phyloP scores from a whole-genome alignment of 2,888 invertebrate species.

The Thyatira batis region DNA sequence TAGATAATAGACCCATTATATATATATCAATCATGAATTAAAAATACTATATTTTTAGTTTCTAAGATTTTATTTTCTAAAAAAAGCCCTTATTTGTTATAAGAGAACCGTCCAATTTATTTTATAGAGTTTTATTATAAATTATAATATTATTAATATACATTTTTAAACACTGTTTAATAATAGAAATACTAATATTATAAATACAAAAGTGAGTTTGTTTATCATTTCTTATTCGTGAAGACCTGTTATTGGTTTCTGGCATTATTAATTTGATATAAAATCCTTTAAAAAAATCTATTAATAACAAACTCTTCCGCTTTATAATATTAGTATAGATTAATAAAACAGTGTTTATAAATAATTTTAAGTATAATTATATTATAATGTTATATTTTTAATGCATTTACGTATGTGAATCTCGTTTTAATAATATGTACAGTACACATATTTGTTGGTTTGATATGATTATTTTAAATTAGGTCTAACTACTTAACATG shows the following conservation, averaged over 20 bases:
- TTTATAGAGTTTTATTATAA: neutral
- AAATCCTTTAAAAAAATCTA: too few relatives aligned
- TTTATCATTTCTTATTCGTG: too few relatives aligned
- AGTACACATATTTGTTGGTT: neutral
- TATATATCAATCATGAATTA: too few relatives aligned
- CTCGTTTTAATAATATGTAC: neutral
- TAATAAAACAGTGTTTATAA: neutral
- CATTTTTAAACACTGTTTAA: neutral
- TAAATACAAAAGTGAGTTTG: too few relatives aligned
- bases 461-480: neutral
- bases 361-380: neutral
- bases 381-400: neutral
- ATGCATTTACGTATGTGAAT: neutral
- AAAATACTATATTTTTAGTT: neutral
- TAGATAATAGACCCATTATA: too few relatives aligned
- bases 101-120: slow-evolving; percentile 15
- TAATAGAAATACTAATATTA: too few relatives aligned
- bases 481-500: too few relatives aligned
- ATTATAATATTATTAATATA: neutral
- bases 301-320: too few relatives aligned
- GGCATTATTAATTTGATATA: too few relatives aligned
- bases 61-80: slow-evolving; percentile 9
- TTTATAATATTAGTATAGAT: too few relatives aligned
- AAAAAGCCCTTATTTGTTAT: slow-evolving; percentile 54
- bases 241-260: too few relatives aligned